Conservation (phyloP, 2,888 invertebrate species). For the Epirrita christyi region DNA sequence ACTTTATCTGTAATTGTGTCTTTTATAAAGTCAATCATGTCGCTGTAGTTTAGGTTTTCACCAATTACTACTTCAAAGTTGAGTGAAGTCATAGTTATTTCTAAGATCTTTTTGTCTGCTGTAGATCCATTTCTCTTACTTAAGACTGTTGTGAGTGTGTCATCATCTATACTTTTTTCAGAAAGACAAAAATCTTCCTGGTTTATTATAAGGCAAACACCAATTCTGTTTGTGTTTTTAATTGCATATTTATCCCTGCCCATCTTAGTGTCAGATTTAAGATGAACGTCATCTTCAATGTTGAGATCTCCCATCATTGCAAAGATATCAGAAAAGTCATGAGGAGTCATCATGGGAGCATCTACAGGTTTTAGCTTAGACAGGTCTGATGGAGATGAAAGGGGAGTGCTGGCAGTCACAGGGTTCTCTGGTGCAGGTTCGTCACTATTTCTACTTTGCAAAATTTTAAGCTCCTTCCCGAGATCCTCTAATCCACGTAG, state of each 20-base stretch:
- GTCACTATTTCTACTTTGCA: conserved; percentile 53
- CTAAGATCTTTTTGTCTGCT: conserved; percentile 57
- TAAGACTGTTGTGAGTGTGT: conserved; percentile 43
- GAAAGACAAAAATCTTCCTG: conserved; percentile 73
- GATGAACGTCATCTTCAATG: conserved; percentile 46
- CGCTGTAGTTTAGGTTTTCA: conserved; percentile 59
- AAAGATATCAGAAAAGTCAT: conserved; percentile 55
- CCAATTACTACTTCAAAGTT: conserved; percentile 66
- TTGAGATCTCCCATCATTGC: conserved; percentile 51
- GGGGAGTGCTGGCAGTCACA: conserved; percentile 38
- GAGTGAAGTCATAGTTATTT: conserved; percentile 62
- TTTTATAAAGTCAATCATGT: conserved; percentile 63
- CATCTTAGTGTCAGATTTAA: conserved; percentile 59
- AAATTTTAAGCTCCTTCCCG: conserved; percentile 52
- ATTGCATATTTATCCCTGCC: conserved; percentile 60
- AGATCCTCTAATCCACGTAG: conserved; percentile 54
- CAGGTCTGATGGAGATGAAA: conserved; percentile 14
- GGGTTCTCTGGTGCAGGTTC: conserved; percentile 27
- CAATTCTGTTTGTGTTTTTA: conserved; percentile 62
- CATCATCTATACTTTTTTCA: conserved; percentile 58
- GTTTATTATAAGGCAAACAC: conserved; percentile 74
- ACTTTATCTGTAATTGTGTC: conserved; percentile 57
- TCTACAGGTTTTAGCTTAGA: conserved; percentile 21
- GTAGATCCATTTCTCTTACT: conserved; percentile 62
- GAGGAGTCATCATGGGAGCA: conserved; percentile 18